Base-by-base conservation (phyloP, 2,888 invertebrate species). In the Chorisops tibialis region DNA sequence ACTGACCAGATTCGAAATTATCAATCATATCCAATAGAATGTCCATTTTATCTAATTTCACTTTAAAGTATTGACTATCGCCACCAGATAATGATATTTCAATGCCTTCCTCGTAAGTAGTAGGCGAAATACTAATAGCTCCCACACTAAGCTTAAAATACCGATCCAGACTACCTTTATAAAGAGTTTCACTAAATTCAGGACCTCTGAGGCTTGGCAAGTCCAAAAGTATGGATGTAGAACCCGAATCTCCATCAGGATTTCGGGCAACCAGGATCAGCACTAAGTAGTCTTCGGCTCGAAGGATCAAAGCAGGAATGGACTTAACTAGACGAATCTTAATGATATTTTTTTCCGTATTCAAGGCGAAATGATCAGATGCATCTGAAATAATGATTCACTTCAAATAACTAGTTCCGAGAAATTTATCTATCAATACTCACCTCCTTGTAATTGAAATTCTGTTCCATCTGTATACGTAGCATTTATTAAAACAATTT, bases 381-480 rank as follows among this genome's bases (percentile, higher is more conserved):
- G 18, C n/a, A 12, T 43, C 56, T 56, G 56, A 6, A 22, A 54
- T 30, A 30, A 7, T 2, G 30, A 9, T 30, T 5, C 30, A 9
- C 5, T n/a, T 30, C 9, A 30, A 30, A 2, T 9, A 1, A 30
- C 30, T 30, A 5, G 7, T 30, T 30, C 30, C 5, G 9, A 48
- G 21, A 30, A 50, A 50, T 16, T 35, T 12, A 43, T 5, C 30
- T 9, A 30, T 47, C n/a, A 12, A n/a, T 4, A 35, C 5, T 64
- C 59, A 52, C 66, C 61, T 0, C 69, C 69, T 6, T 11, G 59
- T 22, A 71, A 60, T 12, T 59, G 50, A 39, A 66, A 65, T 3
- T 48, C 30, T 12, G 64, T 63, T 49, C 59, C 59, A 12, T 50
- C 37, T 21, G 43, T 41, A 24, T 54, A 64, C 14, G 62, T 66